Evolutionary conservation across 92 coral and sea anemone genomes (phyloP), one percentile per base, ranked within the genome.

Genomic region (Scolanthus callimorphus): DNA sequence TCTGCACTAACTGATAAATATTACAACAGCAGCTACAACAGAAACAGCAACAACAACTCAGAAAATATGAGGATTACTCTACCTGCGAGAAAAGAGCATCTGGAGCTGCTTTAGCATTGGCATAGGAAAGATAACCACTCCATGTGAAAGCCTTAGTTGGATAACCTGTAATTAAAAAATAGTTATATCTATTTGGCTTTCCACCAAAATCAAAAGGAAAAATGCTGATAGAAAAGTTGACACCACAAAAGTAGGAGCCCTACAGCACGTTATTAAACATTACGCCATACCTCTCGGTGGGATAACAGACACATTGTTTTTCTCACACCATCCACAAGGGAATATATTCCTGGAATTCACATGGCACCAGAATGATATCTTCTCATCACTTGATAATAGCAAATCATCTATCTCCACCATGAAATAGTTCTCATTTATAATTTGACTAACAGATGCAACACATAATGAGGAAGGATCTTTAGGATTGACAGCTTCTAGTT

Each of bases 291-390:
- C 96, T 63, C 90, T 83, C 2, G 96, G 96, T 27, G 96, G 86
- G 8, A 85, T 82, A 24, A 87, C 78, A 23, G 72, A 81, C 17
- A 87, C 67, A 45, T 83, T 83, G 62, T 87, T 74, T n/a, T 49
- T 59, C 27, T 69, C 78, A 61, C 96, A 87, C 96, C 96, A 87
- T 59, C 90, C 90, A 12, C 77, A 84, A 50, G 96, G 96, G 60
- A 87, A 87, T 29, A 87, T 82, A 44, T 83, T 87, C 81, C 70
- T 78, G 3, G 96, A 83, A 15, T 55, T 52, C 1, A 80, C 55
- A 31, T 80, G 84, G 44, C 96, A 88, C 85, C 88, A 88, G 61
- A 88, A 52, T 29, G 62, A 21, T 11, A 73, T 62, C 48, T 67
- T 71, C 27, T 58, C 56, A 12, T 67, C 61, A 2, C 63, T 57